Conservation (phyloP, 2,888 invertebrate species). For the Agriopis marginaria region DNA sequence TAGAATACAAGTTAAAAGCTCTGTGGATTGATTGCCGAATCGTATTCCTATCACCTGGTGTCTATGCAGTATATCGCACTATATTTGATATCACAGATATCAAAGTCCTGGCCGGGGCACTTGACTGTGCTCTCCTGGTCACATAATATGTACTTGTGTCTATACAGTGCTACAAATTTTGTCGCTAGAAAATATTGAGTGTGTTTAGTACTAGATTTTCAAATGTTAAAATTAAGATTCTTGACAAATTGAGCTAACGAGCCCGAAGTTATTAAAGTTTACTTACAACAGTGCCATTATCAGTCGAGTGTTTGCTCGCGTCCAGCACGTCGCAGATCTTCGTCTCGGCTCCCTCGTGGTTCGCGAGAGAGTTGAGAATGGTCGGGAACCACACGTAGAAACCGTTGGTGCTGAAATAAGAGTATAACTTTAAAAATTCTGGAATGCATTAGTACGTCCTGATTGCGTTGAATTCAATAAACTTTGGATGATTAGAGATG, state of each 20-base stretch:
- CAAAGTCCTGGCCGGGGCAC: no score
- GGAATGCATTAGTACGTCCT: not conserved
- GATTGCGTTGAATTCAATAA: no score
- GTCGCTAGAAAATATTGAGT: not conserved
- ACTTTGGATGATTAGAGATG: no score
- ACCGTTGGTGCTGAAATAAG: slow-evolving; percentile 79
- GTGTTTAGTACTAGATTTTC: not conserved
- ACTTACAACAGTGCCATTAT: slow-evolving; percentile 66
- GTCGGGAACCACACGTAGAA: slow-evolving; percentile 88
- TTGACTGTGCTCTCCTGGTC: no score
- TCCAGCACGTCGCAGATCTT: slow-evolving; percentile 78
- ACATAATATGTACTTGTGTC: no score
- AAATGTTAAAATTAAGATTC: not conserved
- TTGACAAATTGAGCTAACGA: not conserved
- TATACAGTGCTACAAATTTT: no score
- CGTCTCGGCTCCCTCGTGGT: slow-evolving; percentile 68
- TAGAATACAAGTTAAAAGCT: no score
- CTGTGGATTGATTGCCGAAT: no score
- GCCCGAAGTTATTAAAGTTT: not conserved
- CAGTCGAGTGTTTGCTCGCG: slow-evolving; percentile 52
- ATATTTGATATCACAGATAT: no score
- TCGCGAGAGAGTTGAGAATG: slow-evolving; percentile 83
- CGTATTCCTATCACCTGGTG: no score
- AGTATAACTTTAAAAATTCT: not conserved
- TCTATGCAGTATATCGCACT: no score